A percentile compares a stretch with the other conserved stretches of the same genome.
Evolutionary conservation across 2,888 invertebrate species (phyloP).

Genomic region (Uropetala carovei): DNA sequence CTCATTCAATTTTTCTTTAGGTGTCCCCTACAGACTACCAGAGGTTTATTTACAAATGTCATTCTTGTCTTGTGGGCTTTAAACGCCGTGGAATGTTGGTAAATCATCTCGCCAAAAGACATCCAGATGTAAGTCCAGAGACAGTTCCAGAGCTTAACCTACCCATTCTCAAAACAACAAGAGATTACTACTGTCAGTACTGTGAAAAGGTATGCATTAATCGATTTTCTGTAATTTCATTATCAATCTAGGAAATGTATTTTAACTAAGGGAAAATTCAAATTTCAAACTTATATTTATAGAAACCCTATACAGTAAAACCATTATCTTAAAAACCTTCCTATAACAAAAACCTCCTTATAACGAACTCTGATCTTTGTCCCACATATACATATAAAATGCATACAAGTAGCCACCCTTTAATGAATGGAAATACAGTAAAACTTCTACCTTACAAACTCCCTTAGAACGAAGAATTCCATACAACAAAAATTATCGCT

Average conservation of each 20-base stretch:
- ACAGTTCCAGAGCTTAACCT: slow-evolving; percentile 85
- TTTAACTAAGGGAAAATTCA: neutral
- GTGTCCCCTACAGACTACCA: slow-evolving; percentile 81
- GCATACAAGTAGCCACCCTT: too few species aligned
- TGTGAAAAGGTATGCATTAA: slow-evolving; percentile 81
- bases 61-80: slow-evolving; percentile 85
- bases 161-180: slow-evolving; percentile 86
- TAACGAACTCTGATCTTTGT: too few species aligned
- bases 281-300: neutral
- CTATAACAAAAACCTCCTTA: too few species aligned
- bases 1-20: slow-evolving; percentile 70
- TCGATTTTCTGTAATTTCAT: neutral
- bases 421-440: too few species aligned
- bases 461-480: too few species aligned
- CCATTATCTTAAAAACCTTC: too few species aligned
- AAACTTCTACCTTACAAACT: too few species aligned
- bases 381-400: too few species aligned
- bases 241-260: neutral
- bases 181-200: slow-evolving; percentile 89
- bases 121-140: slow-evolving; percentile 81
- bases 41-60: slow-evolving; percentile 86
- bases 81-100: slow-evolving; percentile 91
- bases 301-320: neutral
- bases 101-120: slow-evolving; percentile 89
- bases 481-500: too few species aligned